These are phyloP conservation scores for Alcedo atthis DNA, from an alignment of 2,797 vertebrate genomes.

Conservation along the genomic window DNA sequence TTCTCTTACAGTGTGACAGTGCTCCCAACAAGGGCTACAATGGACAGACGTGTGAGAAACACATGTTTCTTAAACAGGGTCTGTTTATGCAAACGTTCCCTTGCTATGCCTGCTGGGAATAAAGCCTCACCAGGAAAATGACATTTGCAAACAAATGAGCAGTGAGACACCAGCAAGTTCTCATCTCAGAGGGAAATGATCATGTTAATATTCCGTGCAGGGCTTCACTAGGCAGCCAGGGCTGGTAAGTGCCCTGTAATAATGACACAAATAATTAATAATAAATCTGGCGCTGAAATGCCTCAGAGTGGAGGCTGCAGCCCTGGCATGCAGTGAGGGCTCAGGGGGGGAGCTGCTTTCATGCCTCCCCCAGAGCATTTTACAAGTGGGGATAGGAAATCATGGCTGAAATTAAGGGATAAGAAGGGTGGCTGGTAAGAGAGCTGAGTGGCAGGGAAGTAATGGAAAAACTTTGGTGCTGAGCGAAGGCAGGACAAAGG, in stretches of 20 bases:
- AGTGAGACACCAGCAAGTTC: conserved; percentile 26
- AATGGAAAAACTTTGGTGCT: neutral
- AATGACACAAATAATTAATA: conserved; percentile 18
- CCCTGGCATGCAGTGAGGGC: neutral
- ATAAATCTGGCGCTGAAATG: conserved; percentile 21
- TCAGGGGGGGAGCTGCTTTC: neutral
- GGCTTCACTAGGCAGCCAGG: neutral
- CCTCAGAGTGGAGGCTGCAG: rapidly evolving
- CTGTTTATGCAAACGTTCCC: conserved; percentile 23
- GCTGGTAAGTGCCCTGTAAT: neutral
- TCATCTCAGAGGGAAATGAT: conserved; percentile 26
- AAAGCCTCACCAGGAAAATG: conserved; percentile 5
- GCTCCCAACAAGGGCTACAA: neutral
- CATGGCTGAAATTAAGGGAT: neutral
- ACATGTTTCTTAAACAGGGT: neutral
- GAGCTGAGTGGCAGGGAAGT: neutral
- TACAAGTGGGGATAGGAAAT: neutral
- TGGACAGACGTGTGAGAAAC: neutral
- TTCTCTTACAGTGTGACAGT: neutral
- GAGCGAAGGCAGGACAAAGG: neutral
- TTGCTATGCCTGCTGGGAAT: conserved; percentile 23
- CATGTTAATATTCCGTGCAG: conserved; percentile 42
- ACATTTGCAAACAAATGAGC: conserved; percentile 69
- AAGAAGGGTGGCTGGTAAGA: neutral
- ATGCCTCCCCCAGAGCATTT: neutral